Conservation (phyloP, 1,140 invertebrate species). For the Drosophila insularis region DNA sequence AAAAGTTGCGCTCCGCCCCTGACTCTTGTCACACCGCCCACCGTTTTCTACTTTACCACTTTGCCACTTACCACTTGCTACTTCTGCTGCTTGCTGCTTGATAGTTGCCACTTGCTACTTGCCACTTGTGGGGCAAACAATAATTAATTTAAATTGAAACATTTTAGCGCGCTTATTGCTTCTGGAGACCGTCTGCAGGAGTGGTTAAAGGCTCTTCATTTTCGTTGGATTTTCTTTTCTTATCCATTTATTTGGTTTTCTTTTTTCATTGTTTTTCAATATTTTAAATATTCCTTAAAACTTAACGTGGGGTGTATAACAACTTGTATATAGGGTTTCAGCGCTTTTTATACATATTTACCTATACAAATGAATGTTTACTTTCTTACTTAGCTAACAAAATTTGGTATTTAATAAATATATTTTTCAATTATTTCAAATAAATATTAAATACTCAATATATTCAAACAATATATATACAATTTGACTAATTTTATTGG, state of each 20-base stretch:
- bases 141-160: constrained; percentile 81
- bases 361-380: too few relatives aligned
- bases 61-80: not conserved
- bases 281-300: too few relatives aligned
- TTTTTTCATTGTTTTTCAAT: too few relatives aligned
- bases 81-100: not conserved
- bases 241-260: constrained; percentile 1
- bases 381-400: too few relatives aligned
- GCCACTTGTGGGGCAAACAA: constrained; percentile 77
- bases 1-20: constrained; percentile 65
- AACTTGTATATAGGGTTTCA: too few relatives aligned
- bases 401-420: too few relatives aligned
- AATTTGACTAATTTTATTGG: too few relatives aligned
- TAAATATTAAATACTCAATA: too few relatives aligned
- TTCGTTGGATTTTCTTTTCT: constrained; percentile 3
- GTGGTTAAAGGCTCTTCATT: constrained; percentile 6
- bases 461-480: too few relatives aligned
- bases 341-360: too few relatives aligned
- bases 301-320: too few relatives aligned
- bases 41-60: not conserved
- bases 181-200: not conserved
- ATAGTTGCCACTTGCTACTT: constrained; percentile 15
- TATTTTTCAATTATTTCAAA: too few relatives aligned
- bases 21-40: not conserved
- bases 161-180: constrained; percentile 63